These are phyloP conservation scores for Adelognathus sp. DNA, from an alignment of 2,888 invertebrate species.

Conservation along the genomic window DNA sequence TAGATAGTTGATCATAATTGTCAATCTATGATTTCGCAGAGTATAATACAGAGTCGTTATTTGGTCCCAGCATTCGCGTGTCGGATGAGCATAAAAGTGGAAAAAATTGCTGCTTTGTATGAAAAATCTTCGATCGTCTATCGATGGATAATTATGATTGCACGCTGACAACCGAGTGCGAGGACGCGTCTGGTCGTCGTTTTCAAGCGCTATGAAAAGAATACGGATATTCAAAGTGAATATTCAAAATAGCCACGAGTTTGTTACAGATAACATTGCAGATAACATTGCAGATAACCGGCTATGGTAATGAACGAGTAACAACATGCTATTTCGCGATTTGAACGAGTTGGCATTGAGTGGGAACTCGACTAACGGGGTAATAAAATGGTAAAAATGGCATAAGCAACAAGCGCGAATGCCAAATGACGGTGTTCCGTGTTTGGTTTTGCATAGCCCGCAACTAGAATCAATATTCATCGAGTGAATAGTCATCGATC, in stretches of 20 bases:
- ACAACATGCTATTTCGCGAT: background rate
- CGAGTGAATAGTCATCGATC: background rate
- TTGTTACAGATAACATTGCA: conserved; percentile 26
- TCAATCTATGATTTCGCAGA: no score
- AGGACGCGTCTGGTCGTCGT: no score
- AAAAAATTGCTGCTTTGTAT: no score
- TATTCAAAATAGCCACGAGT: conserved; percentile 29
- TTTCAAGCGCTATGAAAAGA: no score
- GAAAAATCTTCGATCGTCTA: no score
- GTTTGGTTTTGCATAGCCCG: background rate
- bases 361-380: conserved; percentile 36
- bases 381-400: conserved; percentile 32
- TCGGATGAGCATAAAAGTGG: no score
- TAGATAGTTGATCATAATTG: no score
- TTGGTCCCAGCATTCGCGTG: no score
- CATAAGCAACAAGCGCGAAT: conserved; percentile 7
- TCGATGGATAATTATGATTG: no score
- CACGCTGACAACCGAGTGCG: no score
- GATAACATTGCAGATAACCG: conserved; percentile 9
- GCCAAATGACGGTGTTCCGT: background rate
- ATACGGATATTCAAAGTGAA: no score
- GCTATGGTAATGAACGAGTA: conserved; percentile 15
- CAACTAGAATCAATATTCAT: conserved; percentile 20
- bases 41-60: no score
- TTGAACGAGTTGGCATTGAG: conserved; percentile 38